A percentile compares a stretch with the other conserved stretches of the same genome.
These are phyloP conservation scores for Tonatia bakeri DNA, from an alignment of 2,113 vertebrate species.

Conservation along the genomic window DNA sequence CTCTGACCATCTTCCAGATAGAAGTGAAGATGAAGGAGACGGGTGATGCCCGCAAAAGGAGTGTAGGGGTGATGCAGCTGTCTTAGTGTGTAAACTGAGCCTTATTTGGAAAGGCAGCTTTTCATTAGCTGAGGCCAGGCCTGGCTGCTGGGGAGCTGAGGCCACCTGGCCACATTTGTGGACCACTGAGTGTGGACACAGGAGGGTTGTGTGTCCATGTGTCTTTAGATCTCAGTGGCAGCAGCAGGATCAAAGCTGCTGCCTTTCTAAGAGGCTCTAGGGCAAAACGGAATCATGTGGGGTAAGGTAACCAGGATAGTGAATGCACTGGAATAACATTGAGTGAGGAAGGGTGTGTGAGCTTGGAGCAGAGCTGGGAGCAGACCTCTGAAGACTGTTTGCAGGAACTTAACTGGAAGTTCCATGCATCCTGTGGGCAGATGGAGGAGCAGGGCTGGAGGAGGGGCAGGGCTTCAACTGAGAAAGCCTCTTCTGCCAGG, in stretches of 20 bases:
- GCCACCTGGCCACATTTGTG: background rate
- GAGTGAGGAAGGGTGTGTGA: fast-evolving
- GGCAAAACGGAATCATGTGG: background rate
- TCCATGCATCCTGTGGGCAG: background rate
- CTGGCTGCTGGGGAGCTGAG: background rate
- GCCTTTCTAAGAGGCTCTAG: background rate
- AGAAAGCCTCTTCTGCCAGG: background rate
- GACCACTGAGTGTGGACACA: background rate
- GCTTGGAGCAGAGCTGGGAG: background rate
- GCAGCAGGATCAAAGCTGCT: background rate
- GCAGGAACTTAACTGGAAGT: background rate
- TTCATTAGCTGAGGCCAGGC: background rate
- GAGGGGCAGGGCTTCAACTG: background rate
- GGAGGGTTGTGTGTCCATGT: too few relatives aligned
- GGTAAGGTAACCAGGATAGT: background rate
- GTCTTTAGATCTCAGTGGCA: fast-evolving
- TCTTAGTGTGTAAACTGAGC: background rate
- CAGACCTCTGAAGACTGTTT: background rate
- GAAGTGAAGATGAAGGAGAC: background rate
- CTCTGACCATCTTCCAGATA: background rate
- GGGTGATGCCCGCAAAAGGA: background rate
- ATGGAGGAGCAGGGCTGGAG: too few relatives aligned
- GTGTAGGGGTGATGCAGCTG: too few relatives aligned
- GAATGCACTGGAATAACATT: background rate
- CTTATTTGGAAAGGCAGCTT: background rate